These are phyloP conservation scores for Rachycentron canadum DNA, from an alignment of 2,797 vertebrate species.

Conservation along the genomic window DNA sequence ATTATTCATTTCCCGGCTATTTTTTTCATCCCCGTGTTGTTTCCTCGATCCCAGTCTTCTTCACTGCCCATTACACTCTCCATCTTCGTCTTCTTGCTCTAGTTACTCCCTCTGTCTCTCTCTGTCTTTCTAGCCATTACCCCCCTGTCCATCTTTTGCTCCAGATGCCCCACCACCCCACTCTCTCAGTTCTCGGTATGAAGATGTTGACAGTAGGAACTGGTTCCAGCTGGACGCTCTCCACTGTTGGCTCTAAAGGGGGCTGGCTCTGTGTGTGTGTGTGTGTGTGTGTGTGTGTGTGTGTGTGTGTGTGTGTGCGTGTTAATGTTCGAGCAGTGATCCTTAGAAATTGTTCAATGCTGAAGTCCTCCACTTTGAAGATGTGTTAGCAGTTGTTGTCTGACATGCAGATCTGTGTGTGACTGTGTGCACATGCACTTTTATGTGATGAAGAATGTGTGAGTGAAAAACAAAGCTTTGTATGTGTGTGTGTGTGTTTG, in stretches of 20 bases:
- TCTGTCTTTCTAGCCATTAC: constrained; percentile 23
- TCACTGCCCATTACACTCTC: constrained; percentile 55
- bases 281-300: constrained; percentile 31
- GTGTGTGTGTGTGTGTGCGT: constrained; percentile 31
- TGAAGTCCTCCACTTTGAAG: constrained; percentile 13
- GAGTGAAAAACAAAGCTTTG: constrained; percentile 26
- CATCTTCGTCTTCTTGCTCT: constrained; percentile 42
- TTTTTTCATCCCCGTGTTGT: constrained; percentile 32
- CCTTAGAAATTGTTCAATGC: constrained; percentile 38
- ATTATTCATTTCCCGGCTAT: constrained; percentile 47
- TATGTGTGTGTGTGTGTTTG: constrained; percentile 22
- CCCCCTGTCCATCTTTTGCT: background rate
- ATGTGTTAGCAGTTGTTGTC: constrained; percentile 12
- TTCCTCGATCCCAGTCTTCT: constrained; percentile 38
- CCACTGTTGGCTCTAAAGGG: constrained; percentile 56
- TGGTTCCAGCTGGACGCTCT: constrained; percentile 77
- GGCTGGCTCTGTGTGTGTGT: constrained; percentile 15
- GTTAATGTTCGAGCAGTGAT: constrained; percentile 33
- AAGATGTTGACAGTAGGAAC: constrained; percentile 79
- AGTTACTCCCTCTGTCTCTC: constrained; percentile 25
- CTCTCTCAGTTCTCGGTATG: constrained; percentile 55
- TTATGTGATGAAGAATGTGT: constrained; percentile 24
- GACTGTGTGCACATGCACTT: constrained; percentile 8
- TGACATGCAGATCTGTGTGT: constrained; percentile 6
- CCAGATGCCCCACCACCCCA: background rate